Conservation (phyloP, 2,797 vertebrate genomes). For the Catostomus latipinnis region DNA sequence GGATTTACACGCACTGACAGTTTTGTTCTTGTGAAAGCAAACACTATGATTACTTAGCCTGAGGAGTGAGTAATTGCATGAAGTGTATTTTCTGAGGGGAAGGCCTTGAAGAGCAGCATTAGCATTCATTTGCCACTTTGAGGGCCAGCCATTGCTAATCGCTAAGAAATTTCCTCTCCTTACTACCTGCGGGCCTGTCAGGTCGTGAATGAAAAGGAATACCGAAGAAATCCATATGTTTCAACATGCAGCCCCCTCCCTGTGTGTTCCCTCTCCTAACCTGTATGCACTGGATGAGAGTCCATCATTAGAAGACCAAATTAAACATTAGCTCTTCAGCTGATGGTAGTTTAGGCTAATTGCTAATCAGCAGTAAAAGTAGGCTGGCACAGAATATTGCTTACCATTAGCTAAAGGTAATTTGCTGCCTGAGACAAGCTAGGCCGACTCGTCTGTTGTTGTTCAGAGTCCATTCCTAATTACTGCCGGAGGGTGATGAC, state of each 20-base stretch:
- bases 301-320: slow-evolving; percentile 82
- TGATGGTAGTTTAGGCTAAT: slow-evolving; percentile 82
- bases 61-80: slow-evolving; percentile 72
- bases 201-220: slow-evolving; percentile 81
- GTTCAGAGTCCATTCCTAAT: slow-evolving; percentile 82
- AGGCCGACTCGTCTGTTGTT: slow-evolving; percentile 78
- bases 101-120: slow-evolving; percentile 69
- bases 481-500: slow-evolving; percentile 80
- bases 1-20: slow-evolving; percentile 61
- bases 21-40: slow-evolving; percentile 55
- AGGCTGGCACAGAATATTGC: slow-evolving; percentile 83
- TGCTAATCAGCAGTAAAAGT: slow-evolving; percentile 86
- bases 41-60: slow-evolving; percentile 73
- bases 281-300: slow-evolving; percentile 64
- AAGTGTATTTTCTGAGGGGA: slow-evolving; percentile 61
- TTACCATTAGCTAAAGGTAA: slow-evolving; percentile 86
- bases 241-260: slow-evolving; percentile 59
- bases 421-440: slow-evolving; percentile 80
- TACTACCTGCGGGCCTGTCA: slow-evolving; percentile 78
- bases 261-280: slow-evolving; percentile 42
- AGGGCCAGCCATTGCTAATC: slow-evolving; percentile 81
- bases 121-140: slow-evolving; percentile 74
- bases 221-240: slow-evolving; percentile 80
- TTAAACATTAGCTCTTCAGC: slow-evolving; percentile 82
- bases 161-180: slow-evolving; percentile 74